Conservation (phyloP, 1,140 invertebrate genomes). For the Drosophila seguyi region DNA sequence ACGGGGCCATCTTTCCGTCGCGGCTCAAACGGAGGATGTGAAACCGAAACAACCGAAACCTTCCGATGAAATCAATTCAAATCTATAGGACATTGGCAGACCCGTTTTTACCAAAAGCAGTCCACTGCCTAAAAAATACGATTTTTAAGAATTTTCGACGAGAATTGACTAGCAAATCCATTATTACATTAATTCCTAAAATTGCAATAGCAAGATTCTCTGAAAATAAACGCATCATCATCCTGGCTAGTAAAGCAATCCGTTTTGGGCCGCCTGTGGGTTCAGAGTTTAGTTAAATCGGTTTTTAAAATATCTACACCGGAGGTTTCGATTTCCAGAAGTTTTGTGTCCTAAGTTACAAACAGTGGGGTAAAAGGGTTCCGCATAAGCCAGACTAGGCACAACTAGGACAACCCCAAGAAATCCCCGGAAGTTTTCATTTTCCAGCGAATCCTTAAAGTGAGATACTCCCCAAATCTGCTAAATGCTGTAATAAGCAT, state of each 20-base stretch:
- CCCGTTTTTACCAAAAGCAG: not conserved
- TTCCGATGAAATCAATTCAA: not conserved
- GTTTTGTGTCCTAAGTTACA: slow-evolving; percentile 26
- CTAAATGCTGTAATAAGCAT: slow-evolving; percentile 25
- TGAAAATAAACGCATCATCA: slow-evolving; percentile 25
- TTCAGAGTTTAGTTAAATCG: slow-evolving; percentile 79
- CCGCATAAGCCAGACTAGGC: slow-evolving; percentile 61
- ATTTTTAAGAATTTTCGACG: slow-evolving; percentile 18
- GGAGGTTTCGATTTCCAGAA: slow-evolving; percentile 38
- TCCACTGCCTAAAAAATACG: not conserved
- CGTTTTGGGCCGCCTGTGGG: slow-evolving; percentile 13
- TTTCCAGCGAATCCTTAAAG: slow-evolving; percentile 53
- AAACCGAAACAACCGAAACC: not conserved
- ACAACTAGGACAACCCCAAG: slow-evolving; percentile 44
- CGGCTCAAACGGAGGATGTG: not conserved
- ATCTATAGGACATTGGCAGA: not conserved
- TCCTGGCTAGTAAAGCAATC: slow-evolving; percentile 39
- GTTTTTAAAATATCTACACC: slow-evolving; percentile 60
- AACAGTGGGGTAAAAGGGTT: slow-evolving; percentile 64
- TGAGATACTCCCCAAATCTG: slow-evolving; percentile 10
- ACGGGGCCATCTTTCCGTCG: not conserved
- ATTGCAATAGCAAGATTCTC: not conserved
- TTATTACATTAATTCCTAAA: slow-evolving; percentile 6
- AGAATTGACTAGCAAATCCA: not conserved
- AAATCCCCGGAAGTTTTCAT: slow-evolving; percentile 7